Evolutionary conservation across 2,797 vertebrate species (phyloP).

Genomic region (Hafferia zeledoni): DNA sequence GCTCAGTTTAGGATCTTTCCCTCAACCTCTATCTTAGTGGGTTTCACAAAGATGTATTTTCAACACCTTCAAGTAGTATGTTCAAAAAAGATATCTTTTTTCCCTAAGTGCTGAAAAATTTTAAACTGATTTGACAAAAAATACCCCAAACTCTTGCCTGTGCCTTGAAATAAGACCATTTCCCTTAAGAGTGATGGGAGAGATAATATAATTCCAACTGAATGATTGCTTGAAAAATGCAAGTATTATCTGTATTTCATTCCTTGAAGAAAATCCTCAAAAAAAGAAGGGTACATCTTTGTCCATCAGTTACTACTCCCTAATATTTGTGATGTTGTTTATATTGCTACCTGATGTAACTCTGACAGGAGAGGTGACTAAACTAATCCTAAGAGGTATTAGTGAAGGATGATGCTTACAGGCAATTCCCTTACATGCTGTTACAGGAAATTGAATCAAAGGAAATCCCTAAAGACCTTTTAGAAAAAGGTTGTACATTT

Average conservation of each 20-base stretch:
- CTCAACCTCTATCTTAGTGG: not conserved
- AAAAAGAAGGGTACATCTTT: not conserved
- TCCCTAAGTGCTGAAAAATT: not conserved
- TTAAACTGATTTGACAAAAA: not conserved
- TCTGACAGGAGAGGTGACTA: not conserved
- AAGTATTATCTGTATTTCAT: not conserved
- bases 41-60: not conserved
- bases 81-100: not conserved
- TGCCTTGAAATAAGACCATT: not conserved
- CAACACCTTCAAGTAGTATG: not conserved
- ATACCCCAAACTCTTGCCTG: not conserved
- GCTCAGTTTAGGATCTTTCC: not conserved
- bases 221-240: not conserved
- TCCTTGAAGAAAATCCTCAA: not conserved
- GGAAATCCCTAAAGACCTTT: not conserved
- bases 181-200: not conserved
- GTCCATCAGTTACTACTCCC: not conserved
- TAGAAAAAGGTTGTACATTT: not conserved
- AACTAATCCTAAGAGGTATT: not conserved
- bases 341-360: not conserved
- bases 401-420: not conserved
- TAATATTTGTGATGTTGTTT: not conserved
- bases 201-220: not conserved
- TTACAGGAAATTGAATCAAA: conserved; percentile 34
- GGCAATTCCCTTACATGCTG: not conserved